Percentiles rank a stretch among this genome's conserved stretches.
Evolutionary conservation across 2,888 invertebrate genomes (phyloP).

Genomic region (Nymphalis c-album): DNA sequence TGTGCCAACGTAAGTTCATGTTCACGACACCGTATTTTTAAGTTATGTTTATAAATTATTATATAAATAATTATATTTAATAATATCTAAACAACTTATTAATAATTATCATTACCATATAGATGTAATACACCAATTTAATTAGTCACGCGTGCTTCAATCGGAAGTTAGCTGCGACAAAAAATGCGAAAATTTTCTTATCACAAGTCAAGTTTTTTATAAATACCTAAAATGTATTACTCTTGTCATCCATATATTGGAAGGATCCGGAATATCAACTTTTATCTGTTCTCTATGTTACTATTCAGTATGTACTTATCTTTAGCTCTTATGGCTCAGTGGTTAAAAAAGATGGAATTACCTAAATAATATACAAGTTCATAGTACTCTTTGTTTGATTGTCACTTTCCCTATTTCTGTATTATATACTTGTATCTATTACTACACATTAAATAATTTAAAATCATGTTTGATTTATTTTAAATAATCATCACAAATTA

Average conservation of each 20-base stretch:
- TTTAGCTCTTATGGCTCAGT: too few relatives aligned
- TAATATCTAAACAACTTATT: background rate
- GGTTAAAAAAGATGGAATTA: too few relatives aligned
- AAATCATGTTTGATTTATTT: background rate
- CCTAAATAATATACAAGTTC: too few relatives aligned
- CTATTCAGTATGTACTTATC: too few relatives aligned
- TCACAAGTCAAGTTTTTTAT: constrained; percentile 4
- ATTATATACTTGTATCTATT: too few relatives aligned
- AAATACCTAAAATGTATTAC: background rate
- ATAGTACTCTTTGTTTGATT: too few relatives aligned
- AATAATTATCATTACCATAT: background rate
- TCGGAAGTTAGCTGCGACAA: constrained; percentile 15
- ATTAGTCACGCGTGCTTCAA: constrained; percentile 1
- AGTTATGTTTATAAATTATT: constrained; percentile 5
- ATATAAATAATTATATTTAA: background rate
- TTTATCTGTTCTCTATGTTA: too few relatives aligned
- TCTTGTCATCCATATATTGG: background rate
- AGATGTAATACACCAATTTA: background rate
- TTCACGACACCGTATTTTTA: constrained; percentile 34
- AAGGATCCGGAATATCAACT: too few relatives aligned
- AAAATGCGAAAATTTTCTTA: constrained; percentile 18
- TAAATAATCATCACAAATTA: too few relatives aligned
- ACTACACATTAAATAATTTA: too few relatives aligned
- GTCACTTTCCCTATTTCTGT: too few relatives aligned
- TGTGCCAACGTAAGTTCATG: constrained; percentile 85